phyloP scores from a whole-genome alignment of 1,140 invertebrate species.

The Lasioglossum albipes region DNA sequence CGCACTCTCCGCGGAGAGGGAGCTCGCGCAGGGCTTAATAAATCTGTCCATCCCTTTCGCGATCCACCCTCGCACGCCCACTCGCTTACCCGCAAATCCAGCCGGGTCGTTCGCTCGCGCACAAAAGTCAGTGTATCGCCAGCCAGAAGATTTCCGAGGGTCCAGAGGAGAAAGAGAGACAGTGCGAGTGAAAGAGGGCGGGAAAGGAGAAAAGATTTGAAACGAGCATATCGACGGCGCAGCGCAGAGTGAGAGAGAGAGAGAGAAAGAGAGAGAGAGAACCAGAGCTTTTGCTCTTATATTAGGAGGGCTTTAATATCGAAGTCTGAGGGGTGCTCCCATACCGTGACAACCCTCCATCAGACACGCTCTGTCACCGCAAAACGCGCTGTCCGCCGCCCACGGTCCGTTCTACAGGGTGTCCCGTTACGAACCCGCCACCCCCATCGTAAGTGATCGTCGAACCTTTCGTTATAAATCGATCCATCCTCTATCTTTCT shows the following conservation, averaged over 20 bases:
- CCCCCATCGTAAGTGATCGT: conserved; percentile 44
- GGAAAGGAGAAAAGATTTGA: conserved; percentile 46
- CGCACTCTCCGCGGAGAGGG: background rate
- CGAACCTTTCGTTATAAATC: conserved; percentile 49
- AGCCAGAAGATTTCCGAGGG: conserved; percentile 27
- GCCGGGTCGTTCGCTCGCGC: conserved; percentile 30
- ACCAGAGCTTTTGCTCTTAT: conserved; percentile 74
- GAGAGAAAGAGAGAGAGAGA: conserved; percentile 34
- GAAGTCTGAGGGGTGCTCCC: conserved; percentile 75
- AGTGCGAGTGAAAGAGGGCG: background rate
- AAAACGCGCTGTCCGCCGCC: conserved; percentile 74
- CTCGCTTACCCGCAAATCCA: conserved; percentile 44
- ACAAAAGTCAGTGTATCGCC: conserved; percentile 54
- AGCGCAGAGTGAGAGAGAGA: conserved; percentile 36
- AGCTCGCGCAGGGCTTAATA: background rate
- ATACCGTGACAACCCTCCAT: conserved; percentile 76
- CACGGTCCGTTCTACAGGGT: conserved; percentile 61
- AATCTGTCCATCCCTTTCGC: conserved; percentile 24
- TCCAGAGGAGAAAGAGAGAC: background rate
- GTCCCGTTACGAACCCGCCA: conserved; percentile 53
- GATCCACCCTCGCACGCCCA: conserved; percentile 30
- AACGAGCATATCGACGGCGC: conserved; percentile 66
- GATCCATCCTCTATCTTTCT: background rate
- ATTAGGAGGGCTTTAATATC: conserved; percentile 78
- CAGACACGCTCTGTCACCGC: conserved; percentile 78